These are phyloP conservation scores for Hydrozoanthus gracilis DNA, from an alignment of 92 coral and sea anemone genomes.

Conservation along the genomic window DNA sequence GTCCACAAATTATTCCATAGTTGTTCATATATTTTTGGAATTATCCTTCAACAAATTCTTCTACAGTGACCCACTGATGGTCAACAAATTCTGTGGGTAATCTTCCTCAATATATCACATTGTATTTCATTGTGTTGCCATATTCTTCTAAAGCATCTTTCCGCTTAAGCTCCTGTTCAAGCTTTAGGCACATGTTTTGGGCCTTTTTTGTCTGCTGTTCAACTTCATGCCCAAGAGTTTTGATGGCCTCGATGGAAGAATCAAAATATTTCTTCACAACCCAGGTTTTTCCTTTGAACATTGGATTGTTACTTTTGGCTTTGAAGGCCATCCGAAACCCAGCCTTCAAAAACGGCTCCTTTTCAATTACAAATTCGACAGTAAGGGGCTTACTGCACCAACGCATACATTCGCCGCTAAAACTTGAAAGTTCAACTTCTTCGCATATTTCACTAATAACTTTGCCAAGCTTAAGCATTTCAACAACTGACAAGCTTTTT, in stretches of 20 bases:
- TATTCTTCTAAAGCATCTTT: neutral
- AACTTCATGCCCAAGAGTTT: slow-evolving; percentile 28
- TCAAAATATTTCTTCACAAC: slow-evolving; percentile 35
- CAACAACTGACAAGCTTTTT: slow-evolving; percentile 46
- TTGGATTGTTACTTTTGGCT: slow-evolving; percentile 15
- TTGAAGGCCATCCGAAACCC: slow-evolving; percentile 48
- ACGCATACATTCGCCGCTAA: slow-evolving; percentile 12
- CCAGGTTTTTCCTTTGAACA: slow-evolving; percentile 27
- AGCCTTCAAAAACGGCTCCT: slow-evolving; percentile 43
- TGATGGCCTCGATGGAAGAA: slow-evolving; percentile 15
- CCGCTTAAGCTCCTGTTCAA: slow-evolving; percentile 32
- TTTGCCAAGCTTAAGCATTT: slow-evolving; percentile 44
- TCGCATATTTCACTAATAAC: slow-evolving; percentile 21
- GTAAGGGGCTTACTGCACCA: slow-evolving; percentile 25
- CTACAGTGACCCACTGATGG: slow-evolving; percentile 28
- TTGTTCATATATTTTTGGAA: slow-evolving; percentile 32
- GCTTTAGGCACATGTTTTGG: slow-evolving; percentile 33
- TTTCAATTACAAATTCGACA: slow-evolving; percentile 39
- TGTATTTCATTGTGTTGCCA: slow-evolving; percentile 25
- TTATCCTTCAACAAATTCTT: slow-evolving; percentile 21
- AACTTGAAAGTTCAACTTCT: slow-evolving; percentile 30
- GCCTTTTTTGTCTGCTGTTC: slow-evolving; percentile 46
- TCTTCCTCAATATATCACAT: slow-evolving; percentile 25
- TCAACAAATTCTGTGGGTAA: neutral
- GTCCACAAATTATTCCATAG: slow-evolving; percentile 16